Evolutionary conservation across 2,113 vertebrate species (phyloP).

Genomic region (Pandion haliaetus): DNA sequence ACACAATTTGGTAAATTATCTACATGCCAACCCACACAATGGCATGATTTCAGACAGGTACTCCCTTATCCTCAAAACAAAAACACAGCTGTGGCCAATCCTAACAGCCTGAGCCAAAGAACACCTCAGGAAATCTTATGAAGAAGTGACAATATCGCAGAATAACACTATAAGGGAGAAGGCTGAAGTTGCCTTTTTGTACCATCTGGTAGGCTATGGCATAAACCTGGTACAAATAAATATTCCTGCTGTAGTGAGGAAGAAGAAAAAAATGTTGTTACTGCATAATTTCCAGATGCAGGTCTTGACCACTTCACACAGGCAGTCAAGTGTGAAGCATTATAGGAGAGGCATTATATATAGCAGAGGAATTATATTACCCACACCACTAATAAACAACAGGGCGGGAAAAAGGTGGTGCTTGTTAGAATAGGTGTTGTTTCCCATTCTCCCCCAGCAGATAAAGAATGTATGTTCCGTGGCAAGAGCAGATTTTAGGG

Average conservation of each 20-base stretch:
- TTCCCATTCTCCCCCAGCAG: neutral
- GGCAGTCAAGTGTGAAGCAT: neutral
- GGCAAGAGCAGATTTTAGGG: neutral
- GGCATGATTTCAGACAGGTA: neutral
- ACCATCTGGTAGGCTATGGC: neutral
- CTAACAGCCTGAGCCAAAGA: neutral
- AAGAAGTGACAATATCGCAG: neutral
- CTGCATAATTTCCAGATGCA: neutral
- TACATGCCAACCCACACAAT: neutral
- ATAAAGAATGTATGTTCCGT: neutral
- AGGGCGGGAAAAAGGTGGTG: rapidly evolving
- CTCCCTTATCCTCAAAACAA: neutral
- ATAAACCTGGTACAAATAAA: neutral
- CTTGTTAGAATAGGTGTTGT: neutral
- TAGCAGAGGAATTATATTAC: neutral
- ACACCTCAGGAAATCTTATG: neutral
- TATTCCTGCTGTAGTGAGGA: neutral
- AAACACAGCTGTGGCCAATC: neutral
- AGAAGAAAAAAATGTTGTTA: neutral
- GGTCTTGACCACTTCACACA: neutral
- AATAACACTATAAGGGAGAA: neutral
- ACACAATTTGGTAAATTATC: neutral
- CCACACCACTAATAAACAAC: neutral
- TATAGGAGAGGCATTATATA: neutral
- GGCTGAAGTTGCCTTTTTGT: neutral